Percentiles rank a stretch among this genome's conserved stretches.
These are phyloP conservation scores for Zoanthus sociatus DNA, from an alignment of 92 coral and sea anemone genomes.

Conservation along the genomic window DNA sequence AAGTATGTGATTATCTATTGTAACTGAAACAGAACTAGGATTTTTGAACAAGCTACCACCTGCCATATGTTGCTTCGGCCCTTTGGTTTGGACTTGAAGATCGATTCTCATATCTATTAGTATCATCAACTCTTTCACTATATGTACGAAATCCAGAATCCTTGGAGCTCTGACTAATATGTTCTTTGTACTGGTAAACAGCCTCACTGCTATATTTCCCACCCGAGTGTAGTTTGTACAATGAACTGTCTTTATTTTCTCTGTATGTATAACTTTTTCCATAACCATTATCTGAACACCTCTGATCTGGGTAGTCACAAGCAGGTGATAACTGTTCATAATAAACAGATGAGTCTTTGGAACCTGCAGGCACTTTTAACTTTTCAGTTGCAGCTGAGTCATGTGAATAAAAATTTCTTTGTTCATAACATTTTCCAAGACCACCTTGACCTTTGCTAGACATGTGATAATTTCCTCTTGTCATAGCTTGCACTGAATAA, in stretches of 20 bases:
- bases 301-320: constrained; percentile 62
- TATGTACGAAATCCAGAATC: constrained; percentile 28
- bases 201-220: constrained; percentile 56
- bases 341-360: constrained; percentile 60
- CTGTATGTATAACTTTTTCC: constrained; percentile 69
- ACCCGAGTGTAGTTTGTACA: constrained; percentile 46
- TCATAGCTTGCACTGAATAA: not conserved
- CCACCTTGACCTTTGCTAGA: constrained; percentile 11
- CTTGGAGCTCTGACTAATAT: constrained; percentile 1
- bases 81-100: constrained; percentile 23
- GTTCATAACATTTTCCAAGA: constrained; percentile 1
- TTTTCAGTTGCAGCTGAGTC: constrained; percentile 17
- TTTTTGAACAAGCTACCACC: constrained; percentile 7
- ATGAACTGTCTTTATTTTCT: constrained; percentile 64
- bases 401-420: constrained; percentile 25
- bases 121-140: not conserved
- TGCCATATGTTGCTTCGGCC: not conserved
- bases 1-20: not conserved
- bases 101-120: constrained; percentile 1
- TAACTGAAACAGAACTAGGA: not conserved
- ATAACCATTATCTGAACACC: constrained; percentile 49
- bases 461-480: constrained; percentile 23
- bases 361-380: constrained; percentile 45
- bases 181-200: constrained; percentile 67
- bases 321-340: constrained; percentile 92